These are phyloP conservation scores for Corythaeola cristata DNA, from an alignment of 2,113 vertebrate species.

Conservation along the genomic window DNA sequence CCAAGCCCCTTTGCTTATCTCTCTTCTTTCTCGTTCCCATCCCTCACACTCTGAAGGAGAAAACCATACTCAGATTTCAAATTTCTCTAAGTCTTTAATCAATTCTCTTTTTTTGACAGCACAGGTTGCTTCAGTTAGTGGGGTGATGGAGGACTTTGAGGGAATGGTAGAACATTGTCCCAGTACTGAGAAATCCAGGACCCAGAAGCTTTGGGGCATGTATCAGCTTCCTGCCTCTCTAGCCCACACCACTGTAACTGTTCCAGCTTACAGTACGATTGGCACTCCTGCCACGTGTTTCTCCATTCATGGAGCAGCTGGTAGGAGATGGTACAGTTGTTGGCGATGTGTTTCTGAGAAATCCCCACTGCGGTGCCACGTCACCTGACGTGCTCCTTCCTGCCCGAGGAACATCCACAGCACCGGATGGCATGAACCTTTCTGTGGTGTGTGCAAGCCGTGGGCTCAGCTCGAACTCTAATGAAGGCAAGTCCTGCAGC, in stretches of 20 bases:
- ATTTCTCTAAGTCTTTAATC: neutral
- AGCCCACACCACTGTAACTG: neutral
- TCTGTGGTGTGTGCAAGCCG: neutral
- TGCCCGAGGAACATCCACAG: neutral
- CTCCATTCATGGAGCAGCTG: fast-evolving
- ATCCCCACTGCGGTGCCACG: fast-evolving
- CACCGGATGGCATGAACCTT: neutral
- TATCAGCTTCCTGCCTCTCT: neutral
- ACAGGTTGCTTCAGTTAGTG: neutral
- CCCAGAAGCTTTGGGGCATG: neutral
- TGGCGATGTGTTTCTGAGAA: neutral
- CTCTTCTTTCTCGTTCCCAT: neutral
- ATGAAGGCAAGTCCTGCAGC: neutral
- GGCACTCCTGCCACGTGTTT: fast-evolving
- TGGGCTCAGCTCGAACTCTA: neutral
- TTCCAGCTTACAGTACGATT: fast-evolving
- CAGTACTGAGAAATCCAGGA: neutral
- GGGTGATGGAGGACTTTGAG: neutral
- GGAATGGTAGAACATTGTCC: neutral
- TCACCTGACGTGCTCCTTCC: fast-evolving
- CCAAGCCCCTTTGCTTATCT: neutral
- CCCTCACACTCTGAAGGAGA: neutral
- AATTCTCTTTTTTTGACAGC: neutral
- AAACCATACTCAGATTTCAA: neutral
- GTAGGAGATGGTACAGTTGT: neutral